Percentiles rank a stretch among this genome's conserved stretches.
Conservation (phyloP, 2,113 vertebrate species). For the Ariopsis seemanni region DNA sequence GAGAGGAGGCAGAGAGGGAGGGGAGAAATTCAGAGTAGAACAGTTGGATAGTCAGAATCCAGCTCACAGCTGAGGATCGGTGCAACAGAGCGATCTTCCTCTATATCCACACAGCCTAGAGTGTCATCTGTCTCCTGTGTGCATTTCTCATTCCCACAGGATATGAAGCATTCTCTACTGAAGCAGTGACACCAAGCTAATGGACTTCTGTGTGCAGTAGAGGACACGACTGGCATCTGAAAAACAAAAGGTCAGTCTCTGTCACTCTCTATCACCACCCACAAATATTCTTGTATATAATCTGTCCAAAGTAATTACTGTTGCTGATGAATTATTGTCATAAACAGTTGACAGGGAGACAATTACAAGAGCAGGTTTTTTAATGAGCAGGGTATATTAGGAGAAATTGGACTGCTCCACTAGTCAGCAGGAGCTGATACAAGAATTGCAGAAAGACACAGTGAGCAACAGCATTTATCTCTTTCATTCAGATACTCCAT, state of each 20-base stretch:
- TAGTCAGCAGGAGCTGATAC: neutral
- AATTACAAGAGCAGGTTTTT: neutral
- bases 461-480: slow-evolving; percentile 1
- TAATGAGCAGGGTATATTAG: neutral
- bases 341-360: neutral
- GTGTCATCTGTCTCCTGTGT: slow-evolving; percentile 10
- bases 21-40: slow-evolving; percentile 47
- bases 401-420: neutral
- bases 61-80: slow-evolving; percentile 43
- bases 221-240: slow-evolving; percentile 13
- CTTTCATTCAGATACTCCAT: slow-evolving; percentile 9
- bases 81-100: slow-evolving; percentile 22
- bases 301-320: neutral
- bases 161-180: slow-evolving; percentile 27
- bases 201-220: slow-evolving; percentile 38
- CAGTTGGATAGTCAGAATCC: slow-evolving; percentile 50
- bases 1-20: slow-evolving; percentile 41
- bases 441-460: neutral
- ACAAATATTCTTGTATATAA: neutral
- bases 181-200: slow-evolving; percentile 28
- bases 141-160: slow-evolving; percentile 4
- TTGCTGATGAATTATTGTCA: neutral
- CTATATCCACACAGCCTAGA: neutral
- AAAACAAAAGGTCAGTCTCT: slow-evolving; percentile 47
- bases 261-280: neutral